Evolutionary conservation across 2,113 vertebrate species (phyloP).

Genomic region (Aphelocoma coerulescens): DNA sequence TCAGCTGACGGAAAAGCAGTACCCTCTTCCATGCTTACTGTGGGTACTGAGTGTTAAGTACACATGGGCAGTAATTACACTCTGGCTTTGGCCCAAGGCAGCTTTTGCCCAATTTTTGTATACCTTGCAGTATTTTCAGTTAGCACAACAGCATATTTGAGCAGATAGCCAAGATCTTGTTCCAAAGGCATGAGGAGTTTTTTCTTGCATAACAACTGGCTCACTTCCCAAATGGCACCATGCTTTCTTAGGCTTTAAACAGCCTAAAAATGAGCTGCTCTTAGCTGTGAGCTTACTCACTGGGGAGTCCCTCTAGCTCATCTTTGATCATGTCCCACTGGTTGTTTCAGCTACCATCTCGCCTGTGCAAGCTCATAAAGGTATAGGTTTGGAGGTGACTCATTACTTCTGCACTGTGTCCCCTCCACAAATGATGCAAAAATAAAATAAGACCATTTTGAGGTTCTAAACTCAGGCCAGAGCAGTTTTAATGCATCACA

Average conservation of each 20-base stretch:
- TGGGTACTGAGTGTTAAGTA: background rate
- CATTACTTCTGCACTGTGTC: background rate
- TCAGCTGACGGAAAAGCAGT: background rate
- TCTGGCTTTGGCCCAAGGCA: background rate
- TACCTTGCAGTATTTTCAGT: background rate
- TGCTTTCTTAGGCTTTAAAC: constrained; percentile 43
- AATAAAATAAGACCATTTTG: constrained; percentile 10
- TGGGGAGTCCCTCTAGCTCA: background rate
- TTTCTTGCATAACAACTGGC: constrained; percentile 33
- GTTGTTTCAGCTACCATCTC: background rate
- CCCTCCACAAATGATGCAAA: background rate
- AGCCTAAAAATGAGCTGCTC: background rate
- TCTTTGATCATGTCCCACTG: background rate
- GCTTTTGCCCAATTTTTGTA: background rate
- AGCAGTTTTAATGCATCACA: background rate
- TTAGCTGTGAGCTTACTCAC: background rate
- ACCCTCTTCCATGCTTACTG: background rate
- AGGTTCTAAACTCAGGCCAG: background rate
- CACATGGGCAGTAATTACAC: background rate
- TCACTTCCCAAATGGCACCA: constrained; percentile 6
- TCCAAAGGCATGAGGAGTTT: constrained; percentile 1
- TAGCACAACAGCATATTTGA: background rate
- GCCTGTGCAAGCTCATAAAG: background rate
- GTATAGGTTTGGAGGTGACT: background rate
- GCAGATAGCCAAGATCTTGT: background rate